Evolutionary conservation across 1,140 invertebrate species (phyloP).

Genomic region (Trichonephila inaurata): DNA sequence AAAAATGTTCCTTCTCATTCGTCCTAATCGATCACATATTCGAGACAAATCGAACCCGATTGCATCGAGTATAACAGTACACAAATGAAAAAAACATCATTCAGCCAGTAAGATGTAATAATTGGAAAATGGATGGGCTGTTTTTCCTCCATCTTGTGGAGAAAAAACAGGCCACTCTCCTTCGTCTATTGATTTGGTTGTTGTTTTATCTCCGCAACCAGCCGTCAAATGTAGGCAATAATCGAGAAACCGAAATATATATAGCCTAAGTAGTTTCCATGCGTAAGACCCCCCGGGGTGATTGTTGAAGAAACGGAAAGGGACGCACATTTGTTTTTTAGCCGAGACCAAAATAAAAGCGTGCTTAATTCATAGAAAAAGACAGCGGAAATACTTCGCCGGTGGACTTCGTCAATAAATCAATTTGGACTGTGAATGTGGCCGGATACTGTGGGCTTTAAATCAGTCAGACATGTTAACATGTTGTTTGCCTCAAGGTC

Average conservation of each 20-base stretch:
- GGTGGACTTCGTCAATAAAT: background rate
- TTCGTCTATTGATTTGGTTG: background rate
- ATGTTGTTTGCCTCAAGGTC: conserved; percentile 9
- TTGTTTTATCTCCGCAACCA: background rate
- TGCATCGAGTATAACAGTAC: background rate
- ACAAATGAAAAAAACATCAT: background rate
- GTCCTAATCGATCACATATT: background rate
- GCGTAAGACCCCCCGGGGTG: background rate
- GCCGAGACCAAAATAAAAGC: background rate
- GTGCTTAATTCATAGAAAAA: conserved; percentile 13
- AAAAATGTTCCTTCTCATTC: background rate
- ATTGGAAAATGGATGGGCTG: background rate
- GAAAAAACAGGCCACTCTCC: background rate
- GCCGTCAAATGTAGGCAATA: background rate
- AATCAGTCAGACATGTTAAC: conserved; percentile 20
- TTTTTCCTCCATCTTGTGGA: background rate
- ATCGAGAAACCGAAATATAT: background rate
- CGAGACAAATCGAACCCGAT: background rate
- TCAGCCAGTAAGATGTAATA: background rate
- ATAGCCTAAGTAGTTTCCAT: background rate
- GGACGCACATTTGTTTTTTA: background rate
- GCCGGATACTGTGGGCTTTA: background rate
- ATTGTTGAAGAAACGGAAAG: conserved; percentile 9
- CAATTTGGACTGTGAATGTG: background rate
- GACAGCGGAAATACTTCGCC: conserved; percentile 26